Conservation (phyloP, 2,797 vertebrate species). For the Sparidentex hasta region DNA sequence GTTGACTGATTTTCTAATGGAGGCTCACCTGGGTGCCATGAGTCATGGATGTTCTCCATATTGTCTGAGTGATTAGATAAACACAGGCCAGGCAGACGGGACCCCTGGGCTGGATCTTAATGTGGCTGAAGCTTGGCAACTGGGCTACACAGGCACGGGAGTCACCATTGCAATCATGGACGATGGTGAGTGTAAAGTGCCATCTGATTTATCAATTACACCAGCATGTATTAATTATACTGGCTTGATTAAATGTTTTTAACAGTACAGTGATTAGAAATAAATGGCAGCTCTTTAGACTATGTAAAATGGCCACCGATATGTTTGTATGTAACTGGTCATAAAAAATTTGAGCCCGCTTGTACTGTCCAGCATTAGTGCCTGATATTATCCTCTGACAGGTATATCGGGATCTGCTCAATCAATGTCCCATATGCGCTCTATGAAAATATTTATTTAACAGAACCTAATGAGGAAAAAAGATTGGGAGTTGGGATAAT, state of each 20-base stretch:
- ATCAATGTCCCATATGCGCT: too few species aligned
- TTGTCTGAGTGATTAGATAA: constrained; percentile 90
- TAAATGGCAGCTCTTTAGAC: background rate
- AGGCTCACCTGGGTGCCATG: constrained; percentile 64
- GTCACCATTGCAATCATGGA: constrained; percentile 99
- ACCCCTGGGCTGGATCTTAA: constrained; percentile 98
- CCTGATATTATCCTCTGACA: too few species aligned
- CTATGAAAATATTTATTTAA: too few species aligned
- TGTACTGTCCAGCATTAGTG: background rate
- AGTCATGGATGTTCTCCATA: constrained; percentile 74
- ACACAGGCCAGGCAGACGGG: constrained; percentile 98
- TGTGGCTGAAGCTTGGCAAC: constrained; percentile 98
- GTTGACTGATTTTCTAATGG: constrained; percentile 64
- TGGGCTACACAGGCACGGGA: constrained; percentile 97
- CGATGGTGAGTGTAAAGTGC: constrained; percentile 89
- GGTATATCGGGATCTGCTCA: too few species aligned
- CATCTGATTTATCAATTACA: constrained; percentile 29
- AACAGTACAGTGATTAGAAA: background rate
- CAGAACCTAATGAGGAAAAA: too few species aligned
- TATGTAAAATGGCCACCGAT: background rate
- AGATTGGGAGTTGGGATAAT: too few species aligned
- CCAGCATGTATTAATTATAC: background rate
- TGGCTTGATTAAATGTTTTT: constrained; percentile 20
- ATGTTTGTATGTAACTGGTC: background rate
- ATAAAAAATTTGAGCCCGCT: background rate